Conservation (phyloP, 1,140 invertebrate genomes). For the Heliothis subflexa region DNA sequence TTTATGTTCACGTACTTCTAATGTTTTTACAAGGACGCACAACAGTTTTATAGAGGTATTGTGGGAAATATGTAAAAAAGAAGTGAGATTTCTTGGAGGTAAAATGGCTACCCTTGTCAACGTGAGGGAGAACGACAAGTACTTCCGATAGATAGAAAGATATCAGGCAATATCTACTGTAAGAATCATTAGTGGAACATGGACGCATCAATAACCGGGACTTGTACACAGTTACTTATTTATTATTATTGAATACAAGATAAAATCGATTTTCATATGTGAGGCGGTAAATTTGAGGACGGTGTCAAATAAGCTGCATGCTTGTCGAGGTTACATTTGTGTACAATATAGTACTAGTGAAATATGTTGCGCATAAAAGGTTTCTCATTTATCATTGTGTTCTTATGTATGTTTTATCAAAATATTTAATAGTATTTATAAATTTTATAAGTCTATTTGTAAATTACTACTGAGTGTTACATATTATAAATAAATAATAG, state of each 20-base stretch:
- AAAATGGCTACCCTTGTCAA: constrained; percentile 54
- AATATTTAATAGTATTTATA: too few species aligned
- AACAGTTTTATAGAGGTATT: neutral
- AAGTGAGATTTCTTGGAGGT: neutral
- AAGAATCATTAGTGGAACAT: constrained; percentile 19
- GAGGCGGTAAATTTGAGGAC: neutral
- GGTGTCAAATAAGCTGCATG: too few species aligned
- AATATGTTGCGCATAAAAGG: too few species aligned
- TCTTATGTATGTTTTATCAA: too few species aligned
- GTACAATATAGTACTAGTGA: too few species aligned
- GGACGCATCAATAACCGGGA: neutral
- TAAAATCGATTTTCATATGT: neutral
- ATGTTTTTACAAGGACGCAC: neutral
- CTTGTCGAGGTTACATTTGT: too few species aligned
- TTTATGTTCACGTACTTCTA: neutral
- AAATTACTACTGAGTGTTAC: too few species aligned
- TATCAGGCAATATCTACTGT: constrained; percentile 28
- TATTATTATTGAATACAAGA: neutral
- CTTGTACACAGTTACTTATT: neutral
- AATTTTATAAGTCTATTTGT: too few species aligned
- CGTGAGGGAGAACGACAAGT: constrained; percentile 54
- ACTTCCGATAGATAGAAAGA: constrained; percentile 42
- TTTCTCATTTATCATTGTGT: too few species aligned
- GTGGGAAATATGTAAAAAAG: constrained; percentile 31
- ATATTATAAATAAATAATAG: too few species aligned